phyloP scores from a whole-genome alignment of 2,797 vertebrate genomes.

The Tachyglossus aculeatus region DNA sequence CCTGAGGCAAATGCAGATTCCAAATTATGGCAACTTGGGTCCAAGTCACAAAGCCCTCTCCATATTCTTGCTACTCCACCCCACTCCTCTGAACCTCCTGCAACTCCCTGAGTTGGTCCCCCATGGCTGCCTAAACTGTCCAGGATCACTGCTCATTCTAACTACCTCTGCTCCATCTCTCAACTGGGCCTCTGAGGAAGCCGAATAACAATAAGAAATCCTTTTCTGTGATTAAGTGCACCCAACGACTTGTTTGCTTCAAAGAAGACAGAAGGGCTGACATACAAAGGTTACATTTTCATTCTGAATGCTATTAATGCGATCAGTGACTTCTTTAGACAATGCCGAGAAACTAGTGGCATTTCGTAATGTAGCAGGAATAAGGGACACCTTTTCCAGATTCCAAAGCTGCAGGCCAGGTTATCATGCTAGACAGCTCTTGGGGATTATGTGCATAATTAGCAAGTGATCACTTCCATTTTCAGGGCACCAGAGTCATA shows the following conservation, averaged over 20 bases:
- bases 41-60: no score
- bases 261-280: constrained; percentile 20
- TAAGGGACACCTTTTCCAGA: constrained; percentile 6
- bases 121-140: no score
- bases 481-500: constrained; percentile 16
- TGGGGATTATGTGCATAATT: constrained; percentile 21
- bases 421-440: constrained; percentile 37
- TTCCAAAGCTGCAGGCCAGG: constrained; percentile 11
- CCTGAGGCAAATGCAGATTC: no score
- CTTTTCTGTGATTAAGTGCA: neutral
- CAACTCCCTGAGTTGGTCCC: no score
- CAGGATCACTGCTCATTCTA: no score
- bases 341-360: neutral
- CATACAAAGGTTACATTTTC: constrained; percentile 11
- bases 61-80: no score
- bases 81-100: no score
- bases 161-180: no score
- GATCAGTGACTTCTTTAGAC: constrained; percentile 6
- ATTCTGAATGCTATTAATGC: neutral
- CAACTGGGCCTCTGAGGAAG: no score
- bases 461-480: constrained; percentile 48
- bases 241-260: constrained; percentile 15
- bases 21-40: no score
- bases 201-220: constrained; percentile 10
- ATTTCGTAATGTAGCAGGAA: neutral